Base-by-base conservation (phyloP, 2,888 invertebrate genomes). In the Drosophila antonietae region DNA sequence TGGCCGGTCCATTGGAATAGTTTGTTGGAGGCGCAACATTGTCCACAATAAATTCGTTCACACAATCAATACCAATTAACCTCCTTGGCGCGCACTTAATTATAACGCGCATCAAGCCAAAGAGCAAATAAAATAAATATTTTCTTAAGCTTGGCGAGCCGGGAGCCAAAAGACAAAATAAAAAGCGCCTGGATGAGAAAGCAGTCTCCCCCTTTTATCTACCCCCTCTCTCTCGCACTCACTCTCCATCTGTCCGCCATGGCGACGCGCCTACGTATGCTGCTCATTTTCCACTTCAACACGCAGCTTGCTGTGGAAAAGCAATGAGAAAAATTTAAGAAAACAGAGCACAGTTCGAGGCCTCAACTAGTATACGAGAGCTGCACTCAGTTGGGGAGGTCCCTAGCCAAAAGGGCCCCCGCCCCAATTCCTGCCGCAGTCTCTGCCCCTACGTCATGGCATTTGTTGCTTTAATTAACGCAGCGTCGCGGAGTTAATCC, bases 11-110 rank as follows among this genome's bases (percentile, higher is more conserved):
- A 28, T 12, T 31, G 39, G 47, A 31, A 35, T 23, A 51, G 67
- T 47, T 68, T 59, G 33, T 35, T 39, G 23, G 37, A 23, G 47
- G 37, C 43, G 49, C 41, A 56, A 31, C 39, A 59, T 49, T 68
- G 77, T 66, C 57, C 67, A 64, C 61, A 64, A 71, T 79, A 80
- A 80, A 79, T 72, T 71, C 71, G 74, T 83, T 84, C 79, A 79
- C 87, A 83, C 84, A 87, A 83, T 79, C 84, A 79, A 87, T 83
- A 84, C 74, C 73, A 84, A 84, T 84, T 87, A 86, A 78, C 78
- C 81, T 83, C 70, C 81, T 83, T 81, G 84, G 67, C 60, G 83
- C 67, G 71, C 66, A 61, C 68, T 75, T 71, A 78, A 83, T 83
- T 86, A 74, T 58, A 62, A 65, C 61, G 70, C 73, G 61, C 55